Conservation (phyloP, 2,888 invertebrate genomes). For the Heteromyza rotundicornis region DNA sequence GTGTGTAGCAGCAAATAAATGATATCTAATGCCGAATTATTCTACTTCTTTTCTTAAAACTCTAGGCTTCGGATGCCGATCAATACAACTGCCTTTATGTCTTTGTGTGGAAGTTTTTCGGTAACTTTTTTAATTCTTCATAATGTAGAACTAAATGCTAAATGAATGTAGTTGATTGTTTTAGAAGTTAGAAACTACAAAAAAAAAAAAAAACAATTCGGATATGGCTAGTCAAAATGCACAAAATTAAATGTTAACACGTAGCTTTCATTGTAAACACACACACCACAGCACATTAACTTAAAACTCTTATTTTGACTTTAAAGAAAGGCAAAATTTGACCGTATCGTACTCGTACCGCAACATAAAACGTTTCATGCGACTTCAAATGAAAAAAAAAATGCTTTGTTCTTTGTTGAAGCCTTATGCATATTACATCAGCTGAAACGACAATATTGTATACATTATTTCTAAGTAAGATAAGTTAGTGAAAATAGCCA, state of each 20-base stretch:
- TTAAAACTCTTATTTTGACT: constrained; percentile 1
- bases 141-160: constrained; percentile 11
- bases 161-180: constrained; percentile 14
- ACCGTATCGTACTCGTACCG: too few species aligned
- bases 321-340: too few species aligned
- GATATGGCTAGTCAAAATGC: neutral
- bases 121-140: constrained; percentile 62
- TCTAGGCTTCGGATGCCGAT: constrained; percentile 60
- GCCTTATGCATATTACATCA: too few species aligned
- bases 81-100: constrained; percentile 75
- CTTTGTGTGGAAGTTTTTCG: constrained; percentile 72
- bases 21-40: constrained; percentile 22
- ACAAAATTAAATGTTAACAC: constrained; percentile 10
- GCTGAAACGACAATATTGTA: too few species aligned
- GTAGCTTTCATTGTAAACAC: constrained; percentile 8
- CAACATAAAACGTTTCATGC: too few species aligned
- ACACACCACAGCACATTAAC: constrained; percentile 10
- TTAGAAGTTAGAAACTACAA: constrained; percentile 19
- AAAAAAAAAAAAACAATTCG: constrained; percentile 9
- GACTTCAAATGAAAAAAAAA: too few species aligned
- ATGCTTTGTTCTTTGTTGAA: too few species aligned
- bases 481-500: too few species aligned
- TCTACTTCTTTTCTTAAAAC: constrained; percentile 46
- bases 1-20: neutral
- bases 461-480: too few species aligned